Conservation (phyloP, 2,113 vertebrate species). For the Enhydra lutris region DNA sequence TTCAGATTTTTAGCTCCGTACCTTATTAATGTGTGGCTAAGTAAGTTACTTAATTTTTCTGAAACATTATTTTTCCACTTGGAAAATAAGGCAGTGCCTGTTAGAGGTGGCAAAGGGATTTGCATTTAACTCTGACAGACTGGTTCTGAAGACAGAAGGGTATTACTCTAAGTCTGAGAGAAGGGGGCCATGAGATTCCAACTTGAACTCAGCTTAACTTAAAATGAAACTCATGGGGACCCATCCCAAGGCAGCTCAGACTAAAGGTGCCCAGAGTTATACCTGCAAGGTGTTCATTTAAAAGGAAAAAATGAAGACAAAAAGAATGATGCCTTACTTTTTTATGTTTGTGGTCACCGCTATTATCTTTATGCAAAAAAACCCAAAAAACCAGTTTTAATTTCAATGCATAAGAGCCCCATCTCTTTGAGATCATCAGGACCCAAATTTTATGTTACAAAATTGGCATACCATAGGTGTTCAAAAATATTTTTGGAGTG, state of each 20-base stretch:
- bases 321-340: not conserved
- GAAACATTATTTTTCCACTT: not conserved
- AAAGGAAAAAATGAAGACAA: not conserved
- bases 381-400: not conserved
- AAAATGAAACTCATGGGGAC: not conserved
- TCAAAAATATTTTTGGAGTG: not conserved
- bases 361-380: not conserved
- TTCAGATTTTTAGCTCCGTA: not conserved
- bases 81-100: not conserved
- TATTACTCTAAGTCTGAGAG: not conserved
- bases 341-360: not conserved
- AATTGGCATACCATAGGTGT: not conserved
- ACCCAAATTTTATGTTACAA: not conserved
- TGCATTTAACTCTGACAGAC: not conserved
- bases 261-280: rapidly evolving
- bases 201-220: not conserved
- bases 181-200: rapidly evolving
- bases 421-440: not conserved
- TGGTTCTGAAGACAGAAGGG: not conserved
- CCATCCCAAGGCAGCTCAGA: rapidly evolving
- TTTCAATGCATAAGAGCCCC: not conserved
- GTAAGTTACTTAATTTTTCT: not conserved
- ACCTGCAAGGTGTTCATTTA: not conserved
- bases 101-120: not conserved
- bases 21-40: not conserved